phyloP scores from a whole-genome alignment of 2,797 vertebrate species.

The Podarcis lilfordi region DNA sequence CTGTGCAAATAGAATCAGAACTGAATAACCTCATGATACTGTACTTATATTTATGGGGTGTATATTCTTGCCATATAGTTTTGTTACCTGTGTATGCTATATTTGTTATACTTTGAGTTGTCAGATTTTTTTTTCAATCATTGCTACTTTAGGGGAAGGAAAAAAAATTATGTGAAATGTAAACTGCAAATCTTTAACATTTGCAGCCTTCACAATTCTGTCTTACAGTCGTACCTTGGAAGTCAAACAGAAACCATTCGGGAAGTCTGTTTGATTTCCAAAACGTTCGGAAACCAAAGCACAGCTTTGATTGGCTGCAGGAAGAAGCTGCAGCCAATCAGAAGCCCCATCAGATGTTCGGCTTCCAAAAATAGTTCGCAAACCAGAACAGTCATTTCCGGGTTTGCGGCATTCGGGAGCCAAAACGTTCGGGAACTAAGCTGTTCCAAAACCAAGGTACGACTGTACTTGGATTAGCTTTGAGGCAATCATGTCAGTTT shows the following conservation, averaged over 20 bases:
- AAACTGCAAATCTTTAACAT: not conserved
- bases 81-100: slow-evolving; percentile 41
- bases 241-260: no score
- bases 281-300: no score
- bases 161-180: slow-evolving; percentile 2
- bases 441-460: no score
- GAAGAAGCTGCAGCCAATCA: no score
- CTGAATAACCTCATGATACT: not conserved
- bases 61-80: not conserved
- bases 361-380: no score
- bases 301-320: no score
- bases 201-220: slow-evolving; percentile 11
- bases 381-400: no score
- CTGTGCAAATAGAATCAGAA: not conserved
- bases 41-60: not conserved
- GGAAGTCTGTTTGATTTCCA: no score
- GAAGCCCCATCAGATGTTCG: no score
- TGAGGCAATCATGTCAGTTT: slow-evolving; percentile 34
- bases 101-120: slow-evolving; percentile 16
- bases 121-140: slow-evolving; percentile 37
- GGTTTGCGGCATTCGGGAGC: no score
- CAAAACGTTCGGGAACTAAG: no score
- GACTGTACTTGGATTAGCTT: not conserved
- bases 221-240: not conserved
- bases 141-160: slow-evolving; percentile 22